These are phyloP conservation scores for Chlorops oryzae DNA, from an alignment of 1,140 invertebrate genomes.

Conservation along the genomic window DNA sequence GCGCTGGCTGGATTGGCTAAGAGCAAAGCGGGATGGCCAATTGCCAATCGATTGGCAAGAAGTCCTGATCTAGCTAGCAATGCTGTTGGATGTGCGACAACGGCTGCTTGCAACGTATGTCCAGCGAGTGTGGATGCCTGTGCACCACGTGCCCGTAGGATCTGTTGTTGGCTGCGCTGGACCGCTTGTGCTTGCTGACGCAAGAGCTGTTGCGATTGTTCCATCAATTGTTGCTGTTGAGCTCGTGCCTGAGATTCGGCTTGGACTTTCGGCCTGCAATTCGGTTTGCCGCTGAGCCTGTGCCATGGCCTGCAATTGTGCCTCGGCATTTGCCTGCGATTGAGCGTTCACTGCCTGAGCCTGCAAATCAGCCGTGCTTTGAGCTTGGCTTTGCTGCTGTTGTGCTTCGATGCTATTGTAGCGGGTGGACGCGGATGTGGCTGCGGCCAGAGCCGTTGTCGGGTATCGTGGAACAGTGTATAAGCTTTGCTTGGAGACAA, in stretches of 20 bases:
- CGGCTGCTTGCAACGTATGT: slow-evolving; percentile 23
- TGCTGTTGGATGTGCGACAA: slow-evolving; percentile 18
- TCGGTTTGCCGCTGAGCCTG: slow-evolving; percentile 28
- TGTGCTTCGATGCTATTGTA: slow-evolving; percentile 40
- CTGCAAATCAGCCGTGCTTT: slow-evolving; percentile 29
- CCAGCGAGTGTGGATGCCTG: slow-evolving; percentile 15
- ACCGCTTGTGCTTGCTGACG: slow-evolving; percentile 28
- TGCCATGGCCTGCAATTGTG: slow-evolving; percentile 20
- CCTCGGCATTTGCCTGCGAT: slow-evolving; percentile 24
- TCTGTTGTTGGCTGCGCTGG: slow-evolving; percentile 21
- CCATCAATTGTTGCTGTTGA: slow-evolving; percentile 42
- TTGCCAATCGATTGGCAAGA: slow-evolving; percentile 4
- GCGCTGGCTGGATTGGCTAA: slow-evolving; percentile 35
- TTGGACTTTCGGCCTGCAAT: slow-evolving; percentile 28
- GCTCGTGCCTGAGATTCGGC: slow-evolving; percentile 36
- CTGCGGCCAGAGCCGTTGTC: slow-evolving; percentile 11
- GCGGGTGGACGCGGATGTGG: slow-evolving; percentile 16
- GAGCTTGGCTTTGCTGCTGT: slow-evolving; percentile 34
- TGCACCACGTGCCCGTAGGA: too few relatives aligned
- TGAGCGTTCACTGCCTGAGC: slow-evolving; percentile 14
- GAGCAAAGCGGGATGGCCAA: neutral
- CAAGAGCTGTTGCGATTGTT: slow-evolving; percentile 37
- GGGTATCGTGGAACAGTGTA: slow-evolving; percentile 37
- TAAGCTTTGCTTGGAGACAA: slow-evolving; percentile 54
- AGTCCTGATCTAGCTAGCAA: slow-evolving; percentile 21